Conservation (phyloP, 2,888 invertebrate genomes). For the Hololepta plana region DNA sequence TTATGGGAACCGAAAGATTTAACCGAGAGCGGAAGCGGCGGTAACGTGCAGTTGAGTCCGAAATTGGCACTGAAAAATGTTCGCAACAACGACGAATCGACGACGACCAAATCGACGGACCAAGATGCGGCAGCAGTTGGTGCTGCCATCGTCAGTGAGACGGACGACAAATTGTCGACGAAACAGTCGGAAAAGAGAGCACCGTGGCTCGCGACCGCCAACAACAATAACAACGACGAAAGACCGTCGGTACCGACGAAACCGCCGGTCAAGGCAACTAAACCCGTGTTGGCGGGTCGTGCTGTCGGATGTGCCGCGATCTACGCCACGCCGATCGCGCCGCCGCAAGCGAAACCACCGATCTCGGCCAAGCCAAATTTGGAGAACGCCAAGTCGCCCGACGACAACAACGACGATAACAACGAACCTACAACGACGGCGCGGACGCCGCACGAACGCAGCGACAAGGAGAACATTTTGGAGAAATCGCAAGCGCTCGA, state of each 20-base stretch:
- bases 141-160: too few species aligned
- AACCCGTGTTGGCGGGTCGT: slow-evolving; percentile 32
- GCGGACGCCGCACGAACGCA: slow-evolving; percentile 14
- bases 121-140: too few species aligned
- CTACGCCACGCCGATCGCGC: slow-evolving; percentile 56
- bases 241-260: slow-evolving; percentile 56
- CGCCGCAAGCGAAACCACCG: slow-evolving; percentile 22
- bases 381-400: slow-evolving; percentile 24
- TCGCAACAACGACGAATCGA: slow-evolving; percentile 25
- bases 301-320: slow-evolving; percentile 39
- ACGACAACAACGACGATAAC: slow-evolving; percentile 18
- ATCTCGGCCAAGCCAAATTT: slow-evolving; percentile 31
- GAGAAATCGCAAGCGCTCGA: slow-evolving; percentile 49
- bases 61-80: slow-evolving; percentile 37
- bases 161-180: too few species aligned
- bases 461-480: slow-evolving; percentile 35
- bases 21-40: slow-evolving; percentile 21
- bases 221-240: too few species aligned
- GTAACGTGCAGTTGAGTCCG: slow-evolving; percentile 42
- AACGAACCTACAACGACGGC: slow-evolving; percentile 15
- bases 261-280: slow-evolving; percentile 43
- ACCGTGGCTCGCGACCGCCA: slow-evolving; percentile 15
- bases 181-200: too few species aligned
- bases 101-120: too few species aligned
- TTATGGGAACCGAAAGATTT: slow-evolving; percentile 75